Conservation (phyloP, 2,888 invertebrate genomes). For the Formica aserva region DNA sequence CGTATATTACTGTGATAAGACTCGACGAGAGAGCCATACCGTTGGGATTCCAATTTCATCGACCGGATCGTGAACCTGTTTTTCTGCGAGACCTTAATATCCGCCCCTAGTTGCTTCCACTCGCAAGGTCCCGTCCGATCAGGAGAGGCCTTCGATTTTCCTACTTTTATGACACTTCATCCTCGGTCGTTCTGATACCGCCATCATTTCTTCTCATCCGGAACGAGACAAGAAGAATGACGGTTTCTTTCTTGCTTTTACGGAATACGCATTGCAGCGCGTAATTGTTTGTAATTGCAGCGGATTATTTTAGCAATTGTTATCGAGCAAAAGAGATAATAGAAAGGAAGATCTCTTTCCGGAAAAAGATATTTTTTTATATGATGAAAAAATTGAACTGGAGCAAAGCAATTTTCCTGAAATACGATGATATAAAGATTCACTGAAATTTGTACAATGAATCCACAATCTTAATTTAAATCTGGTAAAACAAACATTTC, state of each 20-base stretch:
- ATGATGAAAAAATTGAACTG: neutral
- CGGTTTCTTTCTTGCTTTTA: neutral
- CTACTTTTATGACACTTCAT: constrained; percentile 48
- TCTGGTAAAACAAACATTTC: constrained; percentile 12
- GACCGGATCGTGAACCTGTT: constrained; percentile 57
- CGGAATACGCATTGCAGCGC: constrained; percentile 15
- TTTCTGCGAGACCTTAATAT: constrained; percentile 53
- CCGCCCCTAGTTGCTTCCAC: constrained; percentile 44
- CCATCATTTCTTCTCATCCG: constrained; percentile 5
- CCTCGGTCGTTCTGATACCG: constrained; percentile 41
- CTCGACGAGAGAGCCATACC: constrained; percentile 45
- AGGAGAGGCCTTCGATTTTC: constrained; percentile 43
- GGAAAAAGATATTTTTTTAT: neutral
- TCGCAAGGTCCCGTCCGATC: constrained; percentile 44
- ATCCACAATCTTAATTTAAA: constrained; percentile 16
- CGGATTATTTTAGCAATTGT: neutral
- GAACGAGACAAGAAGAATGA: constrained; percentile 6
- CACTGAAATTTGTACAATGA: neutral
- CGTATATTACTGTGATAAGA: constrained; percentile 53
- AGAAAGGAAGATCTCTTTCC: neutral
- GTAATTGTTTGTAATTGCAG: constrained; percentile 38
- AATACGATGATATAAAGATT: neutral
- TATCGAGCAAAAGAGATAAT: neutral
- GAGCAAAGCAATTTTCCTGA: neutral
- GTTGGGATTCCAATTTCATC: constrained; percentile 60